Base-by-base conservation (phyloP, 2,113 vertebrate species). In the Progne subis region DNA sequence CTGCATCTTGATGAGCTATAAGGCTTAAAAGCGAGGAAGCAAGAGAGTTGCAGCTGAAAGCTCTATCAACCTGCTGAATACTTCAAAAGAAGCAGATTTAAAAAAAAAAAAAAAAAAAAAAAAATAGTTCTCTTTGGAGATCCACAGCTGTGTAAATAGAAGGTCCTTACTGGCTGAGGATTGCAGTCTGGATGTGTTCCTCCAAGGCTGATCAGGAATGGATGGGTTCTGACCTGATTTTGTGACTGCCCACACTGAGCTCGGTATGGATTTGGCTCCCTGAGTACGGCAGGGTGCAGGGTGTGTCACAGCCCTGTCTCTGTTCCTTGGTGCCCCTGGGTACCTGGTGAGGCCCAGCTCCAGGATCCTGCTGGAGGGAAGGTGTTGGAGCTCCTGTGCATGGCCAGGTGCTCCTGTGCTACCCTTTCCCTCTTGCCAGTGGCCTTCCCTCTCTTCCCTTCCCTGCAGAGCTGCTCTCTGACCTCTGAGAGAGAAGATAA, bases 11-110 rank as follows among this genome's bases (percentile, higher is more conserved):
- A 86, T 90, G 79, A 92, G 41, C 61, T 88, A n/a, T 70, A 93
- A 67, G 39, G 11, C 24, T 86, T 86, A 39, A 83, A 64, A 88
- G 49, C 46, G 75, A 78, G 60, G 37, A 93, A 81, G 68, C 21
- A 46, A 72, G 34, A 72, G 41, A 70, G 21, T 24, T 74, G 55
- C 79, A 93, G 64, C 85, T 94, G 79, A 92, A 95, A 94, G 47
- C 82, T 83, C 32, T 67, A 2, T 75, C 47, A 82, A 77, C 63
- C 43, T 90, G 23, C 67, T 90, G 50, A 87, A 79, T 85, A 15
- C 31, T 82, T 69, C 70, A 65, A 86, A 91, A 63, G 39, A n/a
- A 56, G 50, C 31, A 83, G 47, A 63, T 72, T 46, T 20, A 46
- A 46, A 46, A 46, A 44, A 44, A 55, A 63, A 76, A 64, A 70